These are phyloP conservation scores for Ditylenchus dipsaci DNA, from an alignment of 1,140 invertebrate species.

Conservation along the genomic window DNA sequence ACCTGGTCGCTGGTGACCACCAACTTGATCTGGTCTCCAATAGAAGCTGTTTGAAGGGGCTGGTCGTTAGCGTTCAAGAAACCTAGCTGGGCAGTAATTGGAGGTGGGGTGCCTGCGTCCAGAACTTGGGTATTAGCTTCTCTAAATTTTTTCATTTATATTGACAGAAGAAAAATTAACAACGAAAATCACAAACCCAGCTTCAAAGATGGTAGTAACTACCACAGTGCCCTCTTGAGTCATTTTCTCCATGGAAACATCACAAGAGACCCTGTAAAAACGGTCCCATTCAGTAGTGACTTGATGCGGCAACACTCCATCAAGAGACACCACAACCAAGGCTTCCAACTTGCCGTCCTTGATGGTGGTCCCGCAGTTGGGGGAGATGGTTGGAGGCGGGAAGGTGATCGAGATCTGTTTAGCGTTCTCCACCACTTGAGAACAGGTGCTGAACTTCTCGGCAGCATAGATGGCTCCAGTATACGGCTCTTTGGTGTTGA, in stretches of 20 bases:
- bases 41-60: constrained; percentile 53
- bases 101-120: constrained; percentile 56
- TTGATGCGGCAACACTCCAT: constrained; percentile 56
- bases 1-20: constrained; percentile 54
- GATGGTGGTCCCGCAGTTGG: constrained; percentile 56
- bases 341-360: constrained; percentile 57
- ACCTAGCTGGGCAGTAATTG: constrained; percentile 49
- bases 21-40: constrained; percentile 50
- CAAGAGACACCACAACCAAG: constrained; percentile 55
- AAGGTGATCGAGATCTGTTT: constrained; percentile 58
- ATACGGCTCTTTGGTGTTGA: constrained; percentile 58
- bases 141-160: constrained; percentile 28
- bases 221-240: constrained; percentile 53
- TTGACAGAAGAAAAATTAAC: background rate
- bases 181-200: constrained; percentile 22
- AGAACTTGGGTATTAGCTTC: constrained; percentile 52
- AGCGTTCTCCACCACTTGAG: constrained; percentile 57
- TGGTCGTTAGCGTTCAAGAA: constrained; percentile 53
- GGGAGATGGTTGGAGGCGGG: constrained; percentile 54
- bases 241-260: constrained; percentile 58
- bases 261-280: constrained; percentile 55
- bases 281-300: constrained; percentile 59
- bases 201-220: constrained; percentile 58
- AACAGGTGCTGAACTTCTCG: constrained; percentile 55
- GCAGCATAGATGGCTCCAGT: constrained; percentile 58